Conservation (phyloP, 1,140 invertebrate species). For the Drosophila baimaii region DNA sequence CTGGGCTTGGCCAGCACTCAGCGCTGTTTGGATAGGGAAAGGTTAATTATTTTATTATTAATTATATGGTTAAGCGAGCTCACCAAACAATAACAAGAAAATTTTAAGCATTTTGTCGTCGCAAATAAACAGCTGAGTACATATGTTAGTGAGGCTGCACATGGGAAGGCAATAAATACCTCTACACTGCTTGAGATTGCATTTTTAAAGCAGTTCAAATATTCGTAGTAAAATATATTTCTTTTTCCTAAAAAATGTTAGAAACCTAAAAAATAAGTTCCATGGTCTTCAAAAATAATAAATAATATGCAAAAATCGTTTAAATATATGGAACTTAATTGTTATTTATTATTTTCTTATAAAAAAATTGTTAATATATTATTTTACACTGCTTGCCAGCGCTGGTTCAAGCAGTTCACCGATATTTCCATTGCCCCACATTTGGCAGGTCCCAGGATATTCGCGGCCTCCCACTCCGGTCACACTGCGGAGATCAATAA, state of each 20-base stretch:
- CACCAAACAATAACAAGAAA: constrained; percentile 36
- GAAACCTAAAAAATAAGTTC: neutral
- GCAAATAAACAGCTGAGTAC: constrained; percentile 25
- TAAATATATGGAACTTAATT: too few species aligned
- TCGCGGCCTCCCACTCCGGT: neutral
- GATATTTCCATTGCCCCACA: constrained; percentile 15
- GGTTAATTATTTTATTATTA: neutral
- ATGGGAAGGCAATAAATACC: neutral
- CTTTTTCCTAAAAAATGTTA: neutral
- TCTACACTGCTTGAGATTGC: neutral
- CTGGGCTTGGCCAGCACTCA: constrained; percentile 8
- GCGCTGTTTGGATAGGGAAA: neutral
- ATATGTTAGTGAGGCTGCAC: constrained; percentile 8
- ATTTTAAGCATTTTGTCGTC: constrained; percentile 37
- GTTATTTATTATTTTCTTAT: too few species aligned
- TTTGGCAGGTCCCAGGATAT: neutral
- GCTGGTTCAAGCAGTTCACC: constrained; percentile 1
- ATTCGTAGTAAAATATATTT: too few species aligned
- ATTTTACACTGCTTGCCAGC: neutral
- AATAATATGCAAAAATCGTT: too few species aligned
- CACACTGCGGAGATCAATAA: constrained; percentile 36
- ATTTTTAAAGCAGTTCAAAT: neutral
- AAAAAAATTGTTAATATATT: too few species aligned
- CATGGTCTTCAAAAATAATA: too few species aligned
- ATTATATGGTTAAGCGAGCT: neutral